Conservation (phyloP, 2,888 invertebrate species). For the Lithophane leautieri region DNA sequence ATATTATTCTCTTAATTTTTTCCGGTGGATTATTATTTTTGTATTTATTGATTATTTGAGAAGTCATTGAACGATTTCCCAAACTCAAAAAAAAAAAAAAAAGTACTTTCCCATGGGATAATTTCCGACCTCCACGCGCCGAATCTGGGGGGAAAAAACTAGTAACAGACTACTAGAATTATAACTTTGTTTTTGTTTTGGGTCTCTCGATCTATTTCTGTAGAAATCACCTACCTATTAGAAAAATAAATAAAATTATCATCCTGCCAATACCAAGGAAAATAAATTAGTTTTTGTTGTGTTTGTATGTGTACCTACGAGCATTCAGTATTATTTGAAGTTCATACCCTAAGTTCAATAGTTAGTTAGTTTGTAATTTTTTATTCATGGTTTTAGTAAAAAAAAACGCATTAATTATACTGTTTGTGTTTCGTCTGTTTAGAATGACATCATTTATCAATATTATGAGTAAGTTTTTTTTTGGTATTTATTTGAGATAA, state of each 20-base stretch:
- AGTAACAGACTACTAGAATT: too few species aligned
- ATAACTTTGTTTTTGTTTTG: not conserved
- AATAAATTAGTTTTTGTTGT: constrained; percentile 15
- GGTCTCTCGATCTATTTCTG: too few species aligned
- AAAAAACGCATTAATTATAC: not conserved
- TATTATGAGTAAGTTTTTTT: not conserved
- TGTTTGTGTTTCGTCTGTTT: not conserved
- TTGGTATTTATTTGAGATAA: not conserved
- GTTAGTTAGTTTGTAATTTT: not conserved
- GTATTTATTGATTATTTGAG: too few species aligned
- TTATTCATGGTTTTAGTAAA: not conserved
- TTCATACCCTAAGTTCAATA: not conserved
- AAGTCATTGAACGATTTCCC: too few species aligned
- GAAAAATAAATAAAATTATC: not conserved
- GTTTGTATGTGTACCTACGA: not conserved
- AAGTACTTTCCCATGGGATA: too few species aligned
- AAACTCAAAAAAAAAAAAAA: too few species aligned
- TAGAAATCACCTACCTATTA: not conserved
- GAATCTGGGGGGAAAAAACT: too few species aligned
- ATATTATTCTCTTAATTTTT: too few species aligned
- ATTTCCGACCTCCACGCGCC: too few species aligned
- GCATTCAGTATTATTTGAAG: not conserved
- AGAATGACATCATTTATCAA: not conserved
- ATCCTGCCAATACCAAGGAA: not conserved
- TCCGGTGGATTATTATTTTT: too few species aligned